Evolutionary conservation across 2,888 invertebrate genomes (phyloP).

Genomic region (Marasmarcha lunaedactyla): DNA sequence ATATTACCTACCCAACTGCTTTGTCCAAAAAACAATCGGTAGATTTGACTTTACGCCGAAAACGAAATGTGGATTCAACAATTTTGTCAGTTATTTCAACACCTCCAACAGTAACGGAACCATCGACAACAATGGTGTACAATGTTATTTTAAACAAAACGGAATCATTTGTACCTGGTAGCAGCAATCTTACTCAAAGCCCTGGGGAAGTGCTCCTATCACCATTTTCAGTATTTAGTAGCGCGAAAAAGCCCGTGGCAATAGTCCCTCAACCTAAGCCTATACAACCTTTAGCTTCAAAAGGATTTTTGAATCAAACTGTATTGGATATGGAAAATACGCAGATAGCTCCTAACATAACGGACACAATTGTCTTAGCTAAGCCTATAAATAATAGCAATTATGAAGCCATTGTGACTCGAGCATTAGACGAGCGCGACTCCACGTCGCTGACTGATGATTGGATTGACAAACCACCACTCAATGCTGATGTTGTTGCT

Average conservation of each 20-base stretch:
- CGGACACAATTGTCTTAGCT: slow-evolving; percentile 38
- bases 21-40: slow-evolving; percentile 57
- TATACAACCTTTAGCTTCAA: slow-evolving; percentile 15
- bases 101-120: slow-evolving; percentile 14
- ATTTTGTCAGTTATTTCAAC: slow-evolving; percentile 7
- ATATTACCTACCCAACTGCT: slow-evolving; percentile 50
- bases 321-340: slow-evolving; percentile 41
- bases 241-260: slow-evolving; percentile 28
- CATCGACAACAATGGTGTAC: slow-evolving; percentile 29
- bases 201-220: slow-evolving; percentile 11
- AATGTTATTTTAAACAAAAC: slow-evolving; percentile 41
- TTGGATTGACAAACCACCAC: slow-evolving; percentile 36
- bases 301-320: slow-evolving; percentile 57
- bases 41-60: slow-evolving; percentile 47
- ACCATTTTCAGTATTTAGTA: slow-evolving; percentile 43
- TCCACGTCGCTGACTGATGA: slow-evolving; percentile 41
- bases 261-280: slow-evolving; percentile 25
- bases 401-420: slow-evolving; percentile 24
- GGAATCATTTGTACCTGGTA: slow-evolving; percentile 5
- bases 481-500: slow-evolving; percentile 44
- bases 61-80: slow-evolving; percentile 27
- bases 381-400: slow-evolving; percentile 39
- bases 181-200: slow-evolving; percentile 13
- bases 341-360: slow-evolving; percentile 26
- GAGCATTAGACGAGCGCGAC: slow-evolving; percentile 37